Evolutionary conservation across 2,797 vertebrate species (phyloP), one percentile per base, ranked within the genome.

Genomic region (Paguma larvata): DNA sequence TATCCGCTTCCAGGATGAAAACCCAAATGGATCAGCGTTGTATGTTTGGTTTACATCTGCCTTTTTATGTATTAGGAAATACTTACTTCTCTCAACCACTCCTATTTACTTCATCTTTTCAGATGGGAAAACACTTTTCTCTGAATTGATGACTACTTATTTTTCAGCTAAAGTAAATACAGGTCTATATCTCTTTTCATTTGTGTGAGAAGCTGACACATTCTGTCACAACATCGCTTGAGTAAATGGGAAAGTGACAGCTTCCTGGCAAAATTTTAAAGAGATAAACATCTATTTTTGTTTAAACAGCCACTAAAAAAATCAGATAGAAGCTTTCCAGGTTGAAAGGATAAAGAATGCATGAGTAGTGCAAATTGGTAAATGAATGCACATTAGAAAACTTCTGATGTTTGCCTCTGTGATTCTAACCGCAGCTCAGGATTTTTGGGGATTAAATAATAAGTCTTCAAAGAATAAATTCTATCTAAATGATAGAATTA

Each of bases 231-330:
- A 99, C 99, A 99, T 98, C 95, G 97, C 97, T 98, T 98, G 97
- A 98, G 97, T 98, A 98, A 99, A 99, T 98, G 98, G 98, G 98
- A 98, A 98, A 99, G 98, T 99, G 99, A 99, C 99, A 99, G 98
- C 97, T 99, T 98, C 98, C 98, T 99, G 98, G 99, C 98, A 99
- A 99, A 99, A 97, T 98, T 98, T 99, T 99, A 99, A 99, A 99
- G 98, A 98, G 98, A 99, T 99, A 99, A 99, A 99, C 98, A 99
- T 99, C 98, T 99, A 99, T 99, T 99, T 99, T 99, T 99, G 98
- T 98, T 99, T 99, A 99, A 99, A 98, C 98, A 98, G 98, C 96
- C 98, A 98, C 98, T 98, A 82, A 98, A 98, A 98, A 96, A 97
- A 93, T 97, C 95, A 97, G 95, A 97, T 98, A 98, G 98, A 98